phyloP scores from a whole-genome alignment of 2,888 invertebrate species.

The Galerucella calmariensis region DNA sequence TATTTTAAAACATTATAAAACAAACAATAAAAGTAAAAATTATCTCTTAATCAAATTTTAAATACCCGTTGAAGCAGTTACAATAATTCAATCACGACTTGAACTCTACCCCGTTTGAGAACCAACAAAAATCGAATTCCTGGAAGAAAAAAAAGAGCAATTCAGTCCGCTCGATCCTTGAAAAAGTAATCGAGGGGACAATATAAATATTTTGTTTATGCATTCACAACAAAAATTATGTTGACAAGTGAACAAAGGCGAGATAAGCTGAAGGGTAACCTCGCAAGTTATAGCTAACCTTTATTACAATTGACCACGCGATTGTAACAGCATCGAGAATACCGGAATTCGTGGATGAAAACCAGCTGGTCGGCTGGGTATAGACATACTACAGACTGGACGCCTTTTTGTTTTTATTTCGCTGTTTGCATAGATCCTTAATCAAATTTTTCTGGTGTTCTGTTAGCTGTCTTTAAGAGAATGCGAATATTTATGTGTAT shows the following conservation, averaged over 20 bases:
- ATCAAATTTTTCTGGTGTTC: conserved; percentile 65
- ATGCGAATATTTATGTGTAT: conserved; percentile 60
- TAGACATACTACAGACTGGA: conserved; percentile 65
- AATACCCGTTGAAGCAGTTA: conserved; percentile 47
- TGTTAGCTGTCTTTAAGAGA: conserved; percentile 62
- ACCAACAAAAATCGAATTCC: conserved; percentile 64
- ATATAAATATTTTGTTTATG: conserved; percentile 68
- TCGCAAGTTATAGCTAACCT: conserved; percentile 66
- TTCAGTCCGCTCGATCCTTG: conserved; percentile 54
- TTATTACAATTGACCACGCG: conserved; percentile 57
- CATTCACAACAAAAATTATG: conserved; percentile 65
- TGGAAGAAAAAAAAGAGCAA: conserved; percentile 59
- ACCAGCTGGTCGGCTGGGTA: conserved; percentile 57
- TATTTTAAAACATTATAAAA: conserved; percentile 11
- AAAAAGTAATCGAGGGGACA: conserved; percentile 65
- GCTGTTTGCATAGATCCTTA: conserved; percentile 64
- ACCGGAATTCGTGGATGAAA: conserved; percentile 28
- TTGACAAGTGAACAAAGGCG: conserved; percentile 32
- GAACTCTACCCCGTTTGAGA: conserved; percentile 59
- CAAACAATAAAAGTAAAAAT: conserved; percentile 9
- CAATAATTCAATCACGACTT: conserved; percentile 66
- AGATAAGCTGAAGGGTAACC: conserved; percentile 62
- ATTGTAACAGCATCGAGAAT: conserved; percentile 39
- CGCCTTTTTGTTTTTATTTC: conserved; percentile 62
- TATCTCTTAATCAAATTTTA: conserved; percentile 44